These are phyloP conservation scores for Zoanthus solanderi DNA, from an alignment of 92 coral and sea anemone species.

Conservation along the genomic window DNA sequence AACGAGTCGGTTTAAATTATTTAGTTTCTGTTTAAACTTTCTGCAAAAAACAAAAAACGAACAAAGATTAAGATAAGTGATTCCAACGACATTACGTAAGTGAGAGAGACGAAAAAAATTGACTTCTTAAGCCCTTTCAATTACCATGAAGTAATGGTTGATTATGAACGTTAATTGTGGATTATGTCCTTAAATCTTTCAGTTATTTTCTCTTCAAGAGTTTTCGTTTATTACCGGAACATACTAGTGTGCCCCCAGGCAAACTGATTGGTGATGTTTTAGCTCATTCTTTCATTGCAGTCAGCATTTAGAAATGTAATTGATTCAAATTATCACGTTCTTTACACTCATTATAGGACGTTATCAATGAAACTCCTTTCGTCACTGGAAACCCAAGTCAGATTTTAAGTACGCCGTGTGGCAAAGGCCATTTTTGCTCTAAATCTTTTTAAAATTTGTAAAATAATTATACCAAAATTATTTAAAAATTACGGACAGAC, in stretches of 20 bases:
- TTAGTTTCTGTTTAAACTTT: too few species aligned
- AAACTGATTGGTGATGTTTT: not conserved
- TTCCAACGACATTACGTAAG: too few species aligned
- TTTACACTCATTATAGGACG: not conserved
- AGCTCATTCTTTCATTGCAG: not conserved
- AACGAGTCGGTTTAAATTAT: too few species aligned
- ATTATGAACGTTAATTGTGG: not conserved
- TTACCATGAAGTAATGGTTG: too few species aligned
- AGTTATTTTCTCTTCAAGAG: not conserved
- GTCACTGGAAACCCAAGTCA: not conserved
- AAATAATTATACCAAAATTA: too few species aligned
- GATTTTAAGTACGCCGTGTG: not conserved
- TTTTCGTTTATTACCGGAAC: not conserved
- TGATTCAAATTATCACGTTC: not conserved
- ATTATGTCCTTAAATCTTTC: not conserved
- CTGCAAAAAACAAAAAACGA: too few species aligned
- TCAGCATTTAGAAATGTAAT: not conserved
- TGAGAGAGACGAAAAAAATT: too few species aligned
- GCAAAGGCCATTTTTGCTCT: not conserved
- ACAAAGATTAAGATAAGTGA: too few species aligned
- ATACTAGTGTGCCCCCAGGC: not conserved
- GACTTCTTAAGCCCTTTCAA: too few species aligned
- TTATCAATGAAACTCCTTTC: not conserved
- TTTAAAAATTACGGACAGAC: too few species aligned
- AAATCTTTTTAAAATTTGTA: too few species aligned